Evolutionary conservation across 2,113 vertebrate species (phyloP), one percentile per base, ranked within the genome.

Genomic region (Anser brachyrhynchus): DNA sequence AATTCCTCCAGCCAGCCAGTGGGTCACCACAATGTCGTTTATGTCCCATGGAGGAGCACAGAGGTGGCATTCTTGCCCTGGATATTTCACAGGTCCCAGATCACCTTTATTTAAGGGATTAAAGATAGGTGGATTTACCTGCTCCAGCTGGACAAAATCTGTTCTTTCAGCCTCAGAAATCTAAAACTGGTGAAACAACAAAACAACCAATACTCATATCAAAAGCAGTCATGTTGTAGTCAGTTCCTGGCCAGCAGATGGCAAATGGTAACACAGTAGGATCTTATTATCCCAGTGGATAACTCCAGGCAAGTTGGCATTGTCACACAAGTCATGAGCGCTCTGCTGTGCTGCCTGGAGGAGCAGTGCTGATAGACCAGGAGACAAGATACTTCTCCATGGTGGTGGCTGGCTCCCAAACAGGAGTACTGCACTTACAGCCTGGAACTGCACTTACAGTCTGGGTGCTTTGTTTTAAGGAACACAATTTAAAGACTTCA

Each of bases 11-110:
- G 21, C 21, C 20, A 51, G 20, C 29, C 41, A 26, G 37, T 26
- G 23, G 10, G 15, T 44, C 35, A n/a, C 28, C 35, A 29, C 21
- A 51, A 21, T 11, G 25, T 55, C 35, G 39, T 39, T n/a, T 35
- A 8, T 3, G 16, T 17, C 29, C 18, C 49, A 31, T 0, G 10
- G 21, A 61, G 31, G 17, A 43, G 0, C 19, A 23, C 31, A 43
- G 13, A 46, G 33, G 15, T 17, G 4, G 4, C 21, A 29, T 26
- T 71, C 64, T 61, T n/a, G 78, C 7, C 6, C 6, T 13, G 5
- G 25, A 14, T 37, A 12, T 69, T 67, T 58, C 58, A 61, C 28
- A 1, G 2, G 5, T 51, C 18, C 13, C 35, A 75, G 22, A 28
- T 72, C 43, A 52, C 18, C 29, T 19, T 61, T 61, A 25, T 20